phyloP scores from a whole-genome alignment of 2,797 vertebrate genomes.

The Leucoraja ocellata region DNA sequence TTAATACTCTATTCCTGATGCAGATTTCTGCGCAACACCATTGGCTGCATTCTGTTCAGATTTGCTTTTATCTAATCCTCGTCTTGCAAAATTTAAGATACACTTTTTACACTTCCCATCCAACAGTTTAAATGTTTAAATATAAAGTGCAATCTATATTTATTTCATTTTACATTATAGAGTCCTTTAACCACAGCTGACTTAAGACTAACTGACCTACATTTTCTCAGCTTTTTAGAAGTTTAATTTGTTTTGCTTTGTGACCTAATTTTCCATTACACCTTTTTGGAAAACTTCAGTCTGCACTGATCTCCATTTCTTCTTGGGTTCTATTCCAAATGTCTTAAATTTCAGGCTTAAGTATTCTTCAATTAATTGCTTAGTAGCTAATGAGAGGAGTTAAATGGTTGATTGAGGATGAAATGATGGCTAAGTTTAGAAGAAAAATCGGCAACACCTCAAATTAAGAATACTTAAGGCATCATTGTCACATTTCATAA shows the following conservation, averaged over 20 bases:
- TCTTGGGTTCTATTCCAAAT: neutral
- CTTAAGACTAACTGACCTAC: neutral
- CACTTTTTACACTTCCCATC: neutral
- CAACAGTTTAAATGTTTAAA: neutral
- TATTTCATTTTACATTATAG: neutral
- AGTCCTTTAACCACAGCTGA: neutral
- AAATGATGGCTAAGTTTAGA: neutral
- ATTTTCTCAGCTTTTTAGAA: neutral
- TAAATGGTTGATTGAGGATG: neutral
- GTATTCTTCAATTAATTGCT: neutral
- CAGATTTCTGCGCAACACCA: neutral
- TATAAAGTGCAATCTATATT: neutral
- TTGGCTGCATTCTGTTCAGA: neutral
- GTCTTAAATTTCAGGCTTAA: too few species aligned
- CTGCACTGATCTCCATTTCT: neutral
- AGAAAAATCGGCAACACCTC: neutral
- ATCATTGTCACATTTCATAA: neutral
- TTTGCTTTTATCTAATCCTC: neutral
- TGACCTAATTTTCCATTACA: neutral
- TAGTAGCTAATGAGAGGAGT: neutral
- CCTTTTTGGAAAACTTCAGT: neutral
- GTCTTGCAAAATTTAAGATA: neutral
- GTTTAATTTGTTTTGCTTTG: neutral
- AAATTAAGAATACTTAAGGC: neutral
- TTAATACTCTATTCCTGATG: neutral